Evolutionary conservation across 2,113 vertebrate species (phyloP), one percentile per base, ranked within the genome.

Genomic region (Neolamprologus cancellatus): DNA sequence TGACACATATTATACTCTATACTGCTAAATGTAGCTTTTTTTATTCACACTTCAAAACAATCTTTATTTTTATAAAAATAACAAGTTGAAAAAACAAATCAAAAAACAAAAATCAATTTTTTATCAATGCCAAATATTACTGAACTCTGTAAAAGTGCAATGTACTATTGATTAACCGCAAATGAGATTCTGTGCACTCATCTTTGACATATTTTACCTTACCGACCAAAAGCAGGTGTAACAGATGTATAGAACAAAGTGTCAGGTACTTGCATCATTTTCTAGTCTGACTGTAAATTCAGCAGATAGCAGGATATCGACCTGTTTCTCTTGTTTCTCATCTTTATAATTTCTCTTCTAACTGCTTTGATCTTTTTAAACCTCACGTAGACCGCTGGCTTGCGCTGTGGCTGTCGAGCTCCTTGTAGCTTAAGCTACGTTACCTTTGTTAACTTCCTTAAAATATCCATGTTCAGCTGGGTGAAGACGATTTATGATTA

Each of bases 101-200:
- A 32, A 59, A 6, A 59, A 59, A 18, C 15, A 59, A 30, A 57
- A 57, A 17, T 30, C 0, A 0, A 59, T 17, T 59, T 59, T 59
- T 59, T 17, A 18, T 59, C 28, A 6, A 18, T 59, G 28, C 28
- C 28, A 59, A 32, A 59, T 32, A 32, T 59, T 59, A 32, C 0
- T 3, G 8, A 59, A 32, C 28, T 32, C 28, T 59, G 14, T 30
- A 59, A 59, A 64, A 61, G 30, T 61, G 8, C 28, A 61, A 6
- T 2, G 25, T 32, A 59, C 15, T 0, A 59, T 32, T 32, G 57
- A 61, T 61, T 61, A 61, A 64, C 59, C 1, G 0, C 8, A 32
- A 61, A 34, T 61, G 5, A 61, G 57, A 11, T 30, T 30, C 55
- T 59, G 55, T 4, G 25, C 25, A 28, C 54, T 57, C 14, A 5